Evolutionary conservation across 2,113 vertebrate species (phyloP).

Genomic region (Pangasianodon hypophthalmus): DNA sequence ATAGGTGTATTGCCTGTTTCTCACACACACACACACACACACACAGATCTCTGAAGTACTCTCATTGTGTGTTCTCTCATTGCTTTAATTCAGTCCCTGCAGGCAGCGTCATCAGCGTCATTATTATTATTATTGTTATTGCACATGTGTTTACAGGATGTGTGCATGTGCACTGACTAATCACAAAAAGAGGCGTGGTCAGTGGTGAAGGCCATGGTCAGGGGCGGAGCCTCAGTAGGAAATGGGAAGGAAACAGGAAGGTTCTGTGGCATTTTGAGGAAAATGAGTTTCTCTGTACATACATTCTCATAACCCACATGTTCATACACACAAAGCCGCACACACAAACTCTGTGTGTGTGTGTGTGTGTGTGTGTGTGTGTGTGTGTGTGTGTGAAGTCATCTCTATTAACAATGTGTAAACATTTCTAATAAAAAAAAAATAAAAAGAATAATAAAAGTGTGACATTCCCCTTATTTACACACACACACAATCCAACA

Average conservation of each 20-base stretch:
- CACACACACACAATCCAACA: constrained; percentile 40
- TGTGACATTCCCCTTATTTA: constrained; percentile 60
- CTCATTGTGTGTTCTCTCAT: not conserved
- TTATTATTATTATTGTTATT: constrained; percentile 29
- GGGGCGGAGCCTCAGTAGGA: not conserved
- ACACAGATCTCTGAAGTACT: constrained; percentile 24
- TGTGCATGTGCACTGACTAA: not conserved
- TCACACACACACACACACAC: constrained; percentile 11
- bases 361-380: not conserved
- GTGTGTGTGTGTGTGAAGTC: constrained; percentile 41
- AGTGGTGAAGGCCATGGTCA: not conserved
- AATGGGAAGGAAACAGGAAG: not conserved
- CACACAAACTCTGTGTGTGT: constrained; percentile 52
- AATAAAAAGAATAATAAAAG: constrained; percentile 65
- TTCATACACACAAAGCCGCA: constrained; percentile 65
- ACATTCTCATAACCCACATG: constrained; percentile 51
- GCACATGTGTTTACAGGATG: not conserved
- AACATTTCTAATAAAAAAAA: constrained; percentile 70
- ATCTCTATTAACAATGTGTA: constrained; percentile 54
- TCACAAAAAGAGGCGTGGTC: not conserved
- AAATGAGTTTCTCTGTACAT: constrained; percentile 54
- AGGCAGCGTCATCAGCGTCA: constrained; percentile 18
- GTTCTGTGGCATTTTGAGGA: not conserved
- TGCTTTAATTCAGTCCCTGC: constrained; percentile 48
- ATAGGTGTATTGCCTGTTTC: constrained; percentile 69